phyloP scores from a whole-genome alignment of 2,888 invertebrate genomes.

The Syrista parreyssii region DNA sequence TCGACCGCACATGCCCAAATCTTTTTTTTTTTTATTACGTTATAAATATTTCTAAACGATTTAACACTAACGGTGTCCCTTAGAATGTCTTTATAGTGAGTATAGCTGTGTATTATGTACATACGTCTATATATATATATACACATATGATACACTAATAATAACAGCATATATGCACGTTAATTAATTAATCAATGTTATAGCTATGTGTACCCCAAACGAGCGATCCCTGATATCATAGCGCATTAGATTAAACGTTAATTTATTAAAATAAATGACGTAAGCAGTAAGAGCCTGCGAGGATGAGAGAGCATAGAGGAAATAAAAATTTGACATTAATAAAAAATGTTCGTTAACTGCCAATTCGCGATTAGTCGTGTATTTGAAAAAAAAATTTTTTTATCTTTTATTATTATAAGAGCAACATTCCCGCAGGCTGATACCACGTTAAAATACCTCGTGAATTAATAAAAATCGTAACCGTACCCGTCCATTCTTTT shows the following conservation, averaged over 20 bases:
- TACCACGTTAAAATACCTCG: not conserved
- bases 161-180: not conserved
- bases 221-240: not conserved
- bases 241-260: not conserved
- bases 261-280: not conserved
- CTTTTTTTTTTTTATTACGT: not conserved
- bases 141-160: not conserved
- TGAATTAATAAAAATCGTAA: not conserved
- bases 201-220: not conserved
- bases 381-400: not conserved
- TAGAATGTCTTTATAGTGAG: conserved; percentile 33
- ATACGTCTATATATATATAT: not conserved
- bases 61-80: conserved; percentile 15
- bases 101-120: conserved; percentile 46
- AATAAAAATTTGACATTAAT: not conserved
- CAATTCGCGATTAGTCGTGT: not conserved
- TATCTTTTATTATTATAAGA: not conserved
- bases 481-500: not conserved
- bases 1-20: conserved; percentile 6
- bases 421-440: not conserved
- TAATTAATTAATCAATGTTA: not conserved
- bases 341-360: not conserved
- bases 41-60: not conserved
- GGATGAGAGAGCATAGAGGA: not conserved
- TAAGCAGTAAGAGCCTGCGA: not conserved